phyloP scores from a whole-genome alignment of 2,797 vertebrate species.

The Thalassophryne amazonica region DNA sequence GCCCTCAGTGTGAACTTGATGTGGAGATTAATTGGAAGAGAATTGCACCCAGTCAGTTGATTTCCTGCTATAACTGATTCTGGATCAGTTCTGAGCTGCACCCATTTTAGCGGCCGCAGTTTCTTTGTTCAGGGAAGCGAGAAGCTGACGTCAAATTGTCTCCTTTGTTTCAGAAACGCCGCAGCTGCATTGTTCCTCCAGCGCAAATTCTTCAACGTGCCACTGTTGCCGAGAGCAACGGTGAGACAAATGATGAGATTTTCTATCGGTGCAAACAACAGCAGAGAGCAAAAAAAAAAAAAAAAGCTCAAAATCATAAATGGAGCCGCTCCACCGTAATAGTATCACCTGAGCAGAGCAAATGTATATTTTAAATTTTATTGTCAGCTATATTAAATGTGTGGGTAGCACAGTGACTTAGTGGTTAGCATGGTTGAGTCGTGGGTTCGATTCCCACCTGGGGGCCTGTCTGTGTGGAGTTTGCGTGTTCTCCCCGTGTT shows the following conservation, averaged over 20 bases:
- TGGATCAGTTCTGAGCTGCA: conserved; percentile 17
- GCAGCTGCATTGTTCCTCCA: conserved; percentile 51
- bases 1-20: no score
- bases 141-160: conserved; percentile 61
- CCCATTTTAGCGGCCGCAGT: conserved; percentile 44
- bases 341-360: not conserved
- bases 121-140: conserved; percentile 65
- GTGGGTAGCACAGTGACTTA: not conserved
- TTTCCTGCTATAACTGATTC: conserved; percentile 9
- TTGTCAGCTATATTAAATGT: not conserved
- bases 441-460: no score
- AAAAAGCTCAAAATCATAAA: conserved; percentile 11
- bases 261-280: conserved; percentile 37
- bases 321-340: conserved; percentile 9
- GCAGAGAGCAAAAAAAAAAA: conserved; percentile 9
- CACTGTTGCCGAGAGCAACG: conserved; percentile 66
- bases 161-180: conserved; percentile 66
- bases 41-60: conserved; percentile 1
- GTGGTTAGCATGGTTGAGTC: no score
- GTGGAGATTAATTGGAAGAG: no score
- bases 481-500: no score
- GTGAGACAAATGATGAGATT: conserved; percentile 60
- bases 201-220: conserved; percentile 53
- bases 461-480: no score
- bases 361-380: not conserved